phyloP scores from a whole-genome alignment of 2,113 vertebrate species.

The Etheostoma cragini region DNA sequence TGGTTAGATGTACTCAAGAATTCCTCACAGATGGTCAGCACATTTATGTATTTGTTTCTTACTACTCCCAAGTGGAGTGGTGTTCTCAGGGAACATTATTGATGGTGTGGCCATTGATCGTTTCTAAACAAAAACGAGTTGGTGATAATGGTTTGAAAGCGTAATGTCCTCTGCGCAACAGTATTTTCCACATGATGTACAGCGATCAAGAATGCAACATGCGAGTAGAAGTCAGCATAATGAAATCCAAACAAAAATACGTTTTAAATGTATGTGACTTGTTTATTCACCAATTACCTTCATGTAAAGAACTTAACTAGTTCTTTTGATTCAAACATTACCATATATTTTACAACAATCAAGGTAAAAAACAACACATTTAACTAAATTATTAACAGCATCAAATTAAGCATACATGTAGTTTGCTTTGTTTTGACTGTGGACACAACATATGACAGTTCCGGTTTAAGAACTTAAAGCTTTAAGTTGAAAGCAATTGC shows the following conservation, averaged over 20 bases:
- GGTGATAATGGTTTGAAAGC: background rate
- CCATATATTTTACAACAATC: background rate
- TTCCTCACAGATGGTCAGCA: background rate
- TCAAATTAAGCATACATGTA: background rate
- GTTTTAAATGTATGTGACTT: background rate
- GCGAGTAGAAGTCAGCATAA: conserved; percentile 5
- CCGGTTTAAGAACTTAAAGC: background rate
- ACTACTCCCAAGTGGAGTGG: background rate
- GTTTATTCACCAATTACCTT: conserved; percentile 21
- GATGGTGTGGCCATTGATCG: background rate
- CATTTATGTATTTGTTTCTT: background rate
- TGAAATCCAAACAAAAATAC: background rate
- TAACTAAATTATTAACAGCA: background rate
- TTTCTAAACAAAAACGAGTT: background rate
- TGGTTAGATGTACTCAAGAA: background rate
- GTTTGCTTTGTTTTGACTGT: background rate
- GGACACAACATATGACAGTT: background rate
- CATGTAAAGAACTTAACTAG: conserved; percentile 37
- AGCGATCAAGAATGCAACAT: background rate
- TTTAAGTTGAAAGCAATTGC: background rate
- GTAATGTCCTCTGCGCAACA: background rate
- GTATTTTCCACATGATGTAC: background rate
- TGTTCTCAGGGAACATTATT: background rate
- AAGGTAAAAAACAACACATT: background rate
- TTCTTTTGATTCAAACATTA: background rate